A percentile compares a stretch with the other conserved stretches of the same genome.
Conservation (phyloP, 2,888 invertebrate genomes). For the Nebria salina region DNA sequence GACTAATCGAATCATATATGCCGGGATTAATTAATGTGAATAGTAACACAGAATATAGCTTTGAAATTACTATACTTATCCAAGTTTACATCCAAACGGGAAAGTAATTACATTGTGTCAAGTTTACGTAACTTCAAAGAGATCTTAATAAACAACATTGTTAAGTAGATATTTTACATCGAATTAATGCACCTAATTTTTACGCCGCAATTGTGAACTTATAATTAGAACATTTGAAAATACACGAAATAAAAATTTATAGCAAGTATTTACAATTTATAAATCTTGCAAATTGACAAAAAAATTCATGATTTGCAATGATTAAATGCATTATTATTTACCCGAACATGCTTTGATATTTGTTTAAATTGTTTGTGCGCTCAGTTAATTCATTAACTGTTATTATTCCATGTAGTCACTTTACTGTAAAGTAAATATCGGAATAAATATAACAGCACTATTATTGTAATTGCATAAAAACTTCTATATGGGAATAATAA, state of each 20-base stretch:
- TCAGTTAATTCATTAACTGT: neutral
- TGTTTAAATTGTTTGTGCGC: neutral
- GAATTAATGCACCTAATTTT: too few relatives aligned
- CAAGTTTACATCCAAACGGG: conserved; percentile 24
- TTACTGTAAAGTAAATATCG: neutral
- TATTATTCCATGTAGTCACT: neutral
- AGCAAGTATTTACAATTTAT: too few relatives aligned
- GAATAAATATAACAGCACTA: neutral
- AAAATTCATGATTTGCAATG: neutral
- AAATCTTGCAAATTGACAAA: neutral
- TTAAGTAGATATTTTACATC: too few relatives aligned
- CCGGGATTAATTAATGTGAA: conserved; percentile 26
- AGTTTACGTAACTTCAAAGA: conserved; percentile 35
- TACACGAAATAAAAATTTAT: too few relatives aligned
- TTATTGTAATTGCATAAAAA: neutral
- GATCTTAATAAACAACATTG: conserved; percentile 12
- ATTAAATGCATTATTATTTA: neutral
- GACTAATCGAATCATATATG: conserved; percentile 36
- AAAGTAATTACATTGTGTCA: conserved; percentile 35
- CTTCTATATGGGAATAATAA: neutral
- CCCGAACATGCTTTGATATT: neutral
- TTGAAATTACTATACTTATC: conserved; percentile 30
- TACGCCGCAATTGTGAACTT: too few relatives aligned
- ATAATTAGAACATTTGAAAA: too few relatives aligned
- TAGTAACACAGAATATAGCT: conserved; percentile 29